A percentile compares a stretch with the other conserved stretches of the same genome.
Conservation (phyloP, 1,140 invertebrate species). For the Drosophila kohkoa region DNA sequence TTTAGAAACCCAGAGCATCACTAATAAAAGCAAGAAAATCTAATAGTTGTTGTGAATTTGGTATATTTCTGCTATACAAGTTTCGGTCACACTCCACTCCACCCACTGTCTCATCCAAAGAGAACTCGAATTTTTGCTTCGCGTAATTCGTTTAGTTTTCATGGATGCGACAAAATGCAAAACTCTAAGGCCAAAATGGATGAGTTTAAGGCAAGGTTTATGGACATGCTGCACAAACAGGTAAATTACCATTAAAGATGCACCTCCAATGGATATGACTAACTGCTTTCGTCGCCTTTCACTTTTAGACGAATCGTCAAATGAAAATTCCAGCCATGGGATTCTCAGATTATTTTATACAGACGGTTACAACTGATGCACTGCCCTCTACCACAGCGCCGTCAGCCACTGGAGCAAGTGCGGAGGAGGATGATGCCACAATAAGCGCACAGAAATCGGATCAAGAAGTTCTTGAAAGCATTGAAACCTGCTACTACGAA, state of each 20-base stretch:
- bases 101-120: not conserved
- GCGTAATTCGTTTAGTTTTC: constrained; percentile 51
- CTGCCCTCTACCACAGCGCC: constrained; percentile 29
- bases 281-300: constrained; percentile 35
- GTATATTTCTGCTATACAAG: not conserved
- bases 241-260: constrained; percentile 62
- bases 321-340: constrained; percentile 87
- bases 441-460: constrained; percentile 86
- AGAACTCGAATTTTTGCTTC: constrained; percentile 40
- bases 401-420: not conserved
- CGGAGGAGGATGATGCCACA: constrained; percentile 30
- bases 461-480: constrained; percentile 90
- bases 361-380: constrained; percentile 68
- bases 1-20: no score
- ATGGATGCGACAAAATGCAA: constrained; percentile 78
- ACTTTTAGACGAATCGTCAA: constrained; percentile 78
- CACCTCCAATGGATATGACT: constrained; percentile 5
- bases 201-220: constrained; percentile 86
- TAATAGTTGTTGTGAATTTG: not conserved
- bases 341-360: constrained; percentile 86
- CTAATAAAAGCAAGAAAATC: not conserved
- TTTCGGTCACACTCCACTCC: not conserved
- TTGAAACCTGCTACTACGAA: constrained; percentile 89
- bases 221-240: constrained; percentile 86
- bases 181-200: constrained; percentile 85